Conservation (phyloP, 2,113 vertebrate species). For the Syngnathoides biaculeatus region DNA sequence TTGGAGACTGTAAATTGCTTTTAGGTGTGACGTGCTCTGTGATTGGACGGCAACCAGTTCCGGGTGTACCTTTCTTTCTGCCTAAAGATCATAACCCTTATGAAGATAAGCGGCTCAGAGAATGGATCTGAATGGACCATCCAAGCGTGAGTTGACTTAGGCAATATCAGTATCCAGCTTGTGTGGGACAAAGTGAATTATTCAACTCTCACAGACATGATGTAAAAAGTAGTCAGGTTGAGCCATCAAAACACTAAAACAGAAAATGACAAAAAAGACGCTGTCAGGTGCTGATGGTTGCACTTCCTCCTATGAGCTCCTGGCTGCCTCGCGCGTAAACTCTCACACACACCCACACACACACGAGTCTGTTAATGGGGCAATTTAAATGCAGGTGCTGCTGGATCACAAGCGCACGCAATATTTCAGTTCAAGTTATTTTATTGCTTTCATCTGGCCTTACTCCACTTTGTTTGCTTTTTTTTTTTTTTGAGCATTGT, state of each 20-base stretch:
- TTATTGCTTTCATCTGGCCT: constrained; percentile 34
- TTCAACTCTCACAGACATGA: neutral
- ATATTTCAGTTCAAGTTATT: constrained; percentile 27
- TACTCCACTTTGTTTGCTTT: constrained; percentile 16
- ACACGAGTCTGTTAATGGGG: constrained; percentile 51
- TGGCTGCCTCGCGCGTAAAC: neutral
- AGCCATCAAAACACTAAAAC: neutral
- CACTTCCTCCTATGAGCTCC: neutral
- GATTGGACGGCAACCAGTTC: no score
- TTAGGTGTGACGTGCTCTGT: no score
- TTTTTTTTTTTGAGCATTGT: constrained; percentile 14
- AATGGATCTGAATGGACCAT: no score
- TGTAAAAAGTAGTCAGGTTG: neutral
- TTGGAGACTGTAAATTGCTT: no score
- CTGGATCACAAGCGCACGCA: constrained; percentile 14
- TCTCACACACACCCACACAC: constrained; percentile 4
- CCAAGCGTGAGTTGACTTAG: neutral
- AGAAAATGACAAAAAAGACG: neutral
- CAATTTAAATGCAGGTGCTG: constrained; percentile 60
- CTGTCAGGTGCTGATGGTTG: neutral
- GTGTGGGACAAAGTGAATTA: neutral
- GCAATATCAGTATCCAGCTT: neutral
- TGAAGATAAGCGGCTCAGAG: no score
- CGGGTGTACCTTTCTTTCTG: no score
- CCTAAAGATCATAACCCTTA: no score